Evolutionary conservation across 2,113 vertebrate genomes (phyloP).

Genomic region (Piprites chloris): DNA sequence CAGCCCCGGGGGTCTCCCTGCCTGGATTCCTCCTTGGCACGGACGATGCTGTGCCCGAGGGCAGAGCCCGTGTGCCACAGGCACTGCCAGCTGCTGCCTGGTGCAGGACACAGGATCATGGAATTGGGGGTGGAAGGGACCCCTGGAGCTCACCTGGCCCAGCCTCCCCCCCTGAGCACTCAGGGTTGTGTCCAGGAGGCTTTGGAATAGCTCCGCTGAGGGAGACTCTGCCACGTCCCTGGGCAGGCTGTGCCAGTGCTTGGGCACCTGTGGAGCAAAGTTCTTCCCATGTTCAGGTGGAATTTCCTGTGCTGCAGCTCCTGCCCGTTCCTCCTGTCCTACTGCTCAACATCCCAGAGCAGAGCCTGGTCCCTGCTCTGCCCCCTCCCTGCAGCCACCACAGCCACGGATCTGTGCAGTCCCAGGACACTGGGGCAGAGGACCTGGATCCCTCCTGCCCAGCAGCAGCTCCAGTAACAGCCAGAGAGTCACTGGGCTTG

Average conservation of each 20-base stretch:
- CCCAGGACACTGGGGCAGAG: neutral
- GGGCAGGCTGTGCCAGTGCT: neutral
- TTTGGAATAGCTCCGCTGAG: neutral
- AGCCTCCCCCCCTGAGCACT: neutral
- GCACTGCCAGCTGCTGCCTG: neutral
- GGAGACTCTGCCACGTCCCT: accelerated
- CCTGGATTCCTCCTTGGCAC: neutral
- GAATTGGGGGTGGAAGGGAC: accelerated
- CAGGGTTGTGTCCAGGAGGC: neutral
- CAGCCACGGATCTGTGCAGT: neutral
- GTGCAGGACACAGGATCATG: accelerated
- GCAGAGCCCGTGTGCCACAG: neutral
- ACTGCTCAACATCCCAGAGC: neutral
- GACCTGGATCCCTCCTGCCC: neutral
- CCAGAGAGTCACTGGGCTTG: neutral
- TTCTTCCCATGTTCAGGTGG: neutral
- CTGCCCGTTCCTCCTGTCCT: neutral
- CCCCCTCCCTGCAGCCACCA: neutral
- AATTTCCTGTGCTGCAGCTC: neutral
- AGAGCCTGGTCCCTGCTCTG: neutral
- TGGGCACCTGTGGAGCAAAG: accelerated
- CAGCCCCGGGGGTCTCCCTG: neutral
- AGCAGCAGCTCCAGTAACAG: accelerated
- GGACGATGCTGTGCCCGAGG: neutral
- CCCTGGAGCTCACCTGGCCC: neutral